phyloP scores from a whole-genome alignment of 2,888 invertebrate genomes.

The Drosophila pseudotalamancana region DNA sequence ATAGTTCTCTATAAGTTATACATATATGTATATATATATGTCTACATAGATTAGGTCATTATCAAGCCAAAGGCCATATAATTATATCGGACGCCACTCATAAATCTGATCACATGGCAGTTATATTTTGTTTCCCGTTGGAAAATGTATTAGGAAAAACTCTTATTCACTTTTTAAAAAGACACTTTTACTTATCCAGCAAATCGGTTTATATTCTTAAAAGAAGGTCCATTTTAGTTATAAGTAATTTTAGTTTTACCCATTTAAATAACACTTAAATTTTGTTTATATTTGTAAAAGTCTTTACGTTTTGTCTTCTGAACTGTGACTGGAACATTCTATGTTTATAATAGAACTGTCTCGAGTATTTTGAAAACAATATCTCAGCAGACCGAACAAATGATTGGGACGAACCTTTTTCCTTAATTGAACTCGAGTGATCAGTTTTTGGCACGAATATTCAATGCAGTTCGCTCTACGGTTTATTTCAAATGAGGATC shows the following conservation, averaged over 20 bases:
- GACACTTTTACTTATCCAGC: not conserved
- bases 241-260: not conserved
- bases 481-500: conserved; percentile 51
- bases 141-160: no score
- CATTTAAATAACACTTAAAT: not conserved
- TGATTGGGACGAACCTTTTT: conserved; percentile 58
- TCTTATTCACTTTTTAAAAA: not conserved
- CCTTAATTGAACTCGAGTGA: conserved; percentile 54
- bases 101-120: conserved; percentile 64
- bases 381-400: not conserved
- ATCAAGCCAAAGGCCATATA: conserved; percentile 50
- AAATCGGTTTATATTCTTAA: not conserved
- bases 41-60: conserved; percentile 46
- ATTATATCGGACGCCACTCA: conserved; percentile 35
- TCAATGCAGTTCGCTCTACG: conserved; percentile 63
- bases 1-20: not conserved
- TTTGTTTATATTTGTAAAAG: not conserved
- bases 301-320: not conserved
- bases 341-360: not conserved
- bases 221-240: not conserved
- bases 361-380: not conserved
- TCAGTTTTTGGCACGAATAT: conserved; percentile 27
- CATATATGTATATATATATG: not conserved
- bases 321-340: not conserved
- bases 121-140: not conserved